Conservation (phyloP, 2,888 invertebrate species). For the Steinernema scapterisci region DNA sequence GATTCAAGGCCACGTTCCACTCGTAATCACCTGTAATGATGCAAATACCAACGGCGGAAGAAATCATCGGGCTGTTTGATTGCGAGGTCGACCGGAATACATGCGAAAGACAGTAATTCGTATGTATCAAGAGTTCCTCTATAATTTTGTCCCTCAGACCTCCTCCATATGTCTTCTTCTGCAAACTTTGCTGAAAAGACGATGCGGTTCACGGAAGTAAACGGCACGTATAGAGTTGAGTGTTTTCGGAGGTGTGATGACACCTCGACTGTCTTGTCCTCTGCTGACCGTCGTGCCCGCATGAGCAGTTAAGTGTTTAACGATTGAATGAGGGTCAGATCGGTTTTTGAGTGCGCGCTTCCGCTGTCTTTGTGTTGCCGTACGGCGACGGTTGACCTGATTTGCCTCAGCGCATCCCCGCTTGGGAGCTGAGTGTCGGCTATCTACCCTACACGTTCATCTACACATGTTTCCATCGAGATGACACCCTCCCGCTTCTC, state of each 20-base stretch:
- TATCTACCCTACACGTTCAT: background rate
- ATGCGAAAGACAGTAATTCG: background rate
- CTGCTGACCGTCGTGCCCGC: slow-evolving; percentile 27
- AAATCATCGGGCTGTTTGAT: background rate
- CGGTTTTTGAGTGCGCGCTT: slow-evolving; percentile 28
- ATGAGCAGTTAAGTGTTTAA: slow-evolving; percentile 33
- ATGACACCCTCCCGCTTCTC: slow-evolving; percentile 10
- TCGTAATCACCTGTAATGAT: too few relatives aligned
- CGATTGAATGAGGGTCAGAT: slow-evolving; percentile 29
- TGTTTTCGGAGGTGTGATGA: slow-evolving; percentile 11
- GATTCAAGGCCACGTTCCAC: too few relatives aligned
- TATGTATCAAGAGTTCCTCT: background rate
- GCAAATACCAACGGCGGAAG: background rate
- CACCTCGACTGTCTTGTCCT: slow-evolving; percentile 6
- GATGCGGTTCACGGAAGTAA: slow-evolving; percentile 11
- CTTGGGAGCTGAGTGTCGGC: slow-evolving; percentile 16
- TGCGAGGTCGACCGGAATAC: background rate
- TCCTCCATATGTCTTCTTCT: too few relatives aligned
- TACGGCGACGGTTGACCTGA: slow-evolving; percentile 31
- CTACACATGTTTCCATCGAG: slow-evolving; percentile 27
- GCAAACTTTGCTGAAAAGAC: too few relatives aligned
- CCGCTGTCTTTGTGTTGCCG: slow-evolving; percentile 33
- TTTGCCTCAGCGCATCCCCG: slow-evolving; percentile 30
- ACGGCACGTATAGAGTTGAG: background rate
- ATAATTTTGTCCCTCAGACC: background rate